Percentiles rank a stretch among this genome's conserved stretches.
phyloP scores from a whole-genome alignment of 1,140 invertebrate species.

The Ceratosolen fusciceps region DNA sequence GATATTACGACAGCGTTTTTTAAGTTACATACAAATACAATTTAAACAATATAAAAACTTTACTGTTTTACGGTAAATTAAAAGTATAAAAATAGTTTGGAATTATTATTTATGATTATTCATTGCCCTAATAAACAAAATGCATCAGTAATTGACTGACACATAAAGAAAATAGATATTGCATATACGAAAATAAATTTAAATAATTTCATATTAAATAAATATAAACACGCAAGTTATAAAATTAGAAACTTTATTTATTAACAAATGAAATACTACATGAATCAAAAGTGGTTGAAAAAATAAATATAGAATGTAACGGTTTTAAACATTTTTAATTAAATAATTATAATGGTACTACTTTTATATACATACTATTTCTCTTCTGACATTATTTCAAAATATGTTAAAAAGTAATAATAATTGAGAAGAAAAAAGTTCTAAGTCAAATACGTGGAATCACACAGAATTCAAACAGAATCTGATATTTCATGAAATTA shows the following conservation, averaged over 20 bases:
- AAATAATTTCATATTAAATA: constrained; percentile 18
- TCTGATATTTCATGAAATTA: too few relatives aligned
- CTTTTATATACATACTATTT: neutral
- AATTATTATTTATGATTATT: neutral
- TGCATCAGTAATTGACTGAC: constrained; percentile 44
- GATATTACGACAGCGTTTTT: too few relatives aligned
- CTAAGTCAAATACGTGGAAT: neutral
- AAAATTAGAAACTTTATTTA: constrained; percentile 42
- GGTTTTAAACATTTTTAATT: constrained; percentile 29
- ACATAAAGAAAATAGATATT: constrained; percentile 4
- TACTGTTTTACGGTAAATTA: neutral
- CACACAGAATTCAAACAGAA: neutral
- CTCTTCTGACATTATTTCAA: constrained; percentile 11
- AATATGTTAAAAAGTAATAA: constrained; percentile 14
- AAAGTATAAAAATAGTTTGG: neutral
- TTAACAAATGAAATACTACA: constrained; percentile 38
- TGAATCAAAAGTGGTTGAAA: constrained; percentile 14
- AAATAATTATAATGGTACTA: constrained; percentile 25
- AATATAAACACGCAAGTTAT: constrained; percentile 23
- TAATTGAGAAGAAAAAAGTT: neutral
- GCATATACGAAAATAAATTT: neutral
- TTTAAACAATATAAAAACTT: neutral
- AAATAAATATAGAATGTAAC: constrained; percentile 29
- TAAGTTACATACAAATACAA: too few relatives aligned
- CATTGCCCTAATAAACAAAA: neutral